Base-by-base conservation (phyloP, 2,888 invertebrate genomes). In the Galerucella calmariensis region DNA sequence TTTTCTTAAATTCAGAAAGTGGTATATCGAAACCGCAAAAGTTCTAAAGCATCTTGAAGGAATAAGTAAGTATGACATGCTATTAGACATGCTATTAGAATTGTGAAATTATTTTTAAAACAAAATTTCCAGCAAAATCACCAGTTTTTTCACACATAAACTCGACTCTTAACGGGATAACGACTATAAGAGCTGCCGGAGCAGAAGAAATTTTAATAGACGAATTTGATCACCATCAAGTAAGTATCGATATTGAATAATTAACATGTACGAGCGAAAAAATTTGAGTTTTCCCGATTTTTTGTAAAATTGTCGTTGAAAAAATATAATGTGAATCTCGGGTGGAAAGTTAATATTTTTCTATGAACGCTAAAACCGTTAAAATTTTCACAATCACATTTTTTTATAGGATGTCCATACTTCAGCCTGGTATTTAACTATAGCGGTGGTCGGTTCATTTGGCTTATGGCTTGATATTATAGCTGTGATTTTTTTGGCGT, bases 21-120 rank as follows among this genome's bases (percentile, higher is more conserved):
- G 93, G 81, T 95, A 94, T 84, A 88, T 95, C 70, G 86, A 87
- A 67, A 92, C 94, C 4, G 93, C 94, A 0, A 90, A 93, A 81
- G 91, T 91, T 80, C 88, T 95, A 70, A 95, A 92, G 87, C 90
- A 92, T 88, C 86, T 89, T 12, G 90, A 90, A 83, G 89, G 89
- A 73, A 85, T 86, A 69, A 87, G 90, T 90, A 84, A 86, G 86
- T 81, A 71, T 27, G 51, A 56, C 20, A 48, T 14, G n/a, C n/a
- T n/a, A n/a, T n/a, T n/a, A 48, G 27, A 35, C 6, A 41, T 41
- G 35, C 8, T 41, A 41, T 8, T 1, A 35, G 4, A 35, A 35
- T 35, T 35, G 4, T 4, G 46, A 48, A 48, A 56, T 6, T 56
- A 56, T 56, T 51, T 51, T 51, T 0, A 51, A 14, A n/a, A 56